Evolutionary conservation across 1,140 invertebrate species (phyloP).

Genomic region (Ctenoplectra terminalis): DNA sequence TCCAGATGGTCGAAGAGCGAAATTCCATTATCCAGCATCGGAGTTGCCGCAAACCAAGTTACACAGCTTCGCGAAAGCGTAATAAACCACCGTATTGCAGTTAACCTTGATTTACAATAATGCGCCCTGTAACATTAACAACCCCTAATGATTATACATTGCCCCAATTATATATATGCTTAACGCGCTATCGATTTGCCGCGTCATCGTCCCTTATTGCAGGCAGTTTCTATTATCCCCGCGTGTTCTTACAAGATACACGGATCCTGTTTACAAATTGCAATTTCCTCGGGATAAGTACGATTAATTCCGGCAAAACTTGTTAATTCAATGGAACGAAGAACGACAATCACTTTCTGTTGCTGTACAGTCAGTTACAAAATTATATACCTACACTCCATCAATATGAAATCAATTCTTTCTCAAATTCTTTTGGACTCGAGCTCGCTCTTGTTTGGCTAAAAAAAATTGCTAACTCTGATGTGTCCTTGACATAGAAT

Average conservation of each 20-base stretch:
- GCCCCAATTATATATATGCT: constrained; percentile 69
- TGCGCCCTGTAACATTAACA: constrained; percentile 76
- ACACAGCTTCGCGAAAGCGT: constrained; percentile 71
- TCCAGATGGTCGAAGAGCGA: constrained; percentile 62
- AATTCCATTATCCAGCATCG: constrained; percentile 73
- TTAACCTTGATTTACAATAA: constrained; percentile 79
- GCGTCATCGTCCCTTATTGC: constrained; percentile 61
- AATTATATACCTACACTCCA: too few relatives aligned
- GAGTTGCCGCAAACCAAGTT: constrained; percentile 70
- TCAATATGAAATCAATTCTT: too few relatives aligned
- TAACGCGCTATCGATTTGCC: constrained; percentile 66
- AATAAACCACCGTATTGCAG: constrained; percentile 75
- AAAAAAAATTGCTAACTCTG: too few relatives aligned
- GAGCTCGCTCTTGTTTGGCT: too few relatives aligned
- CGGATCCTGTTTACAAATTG: constrained; percentile 8
- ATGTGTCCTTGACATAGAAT: too few relatives aligned
- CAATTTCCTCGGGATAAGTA: constrained; percentile 21
- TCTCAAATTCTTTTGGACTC: too few relatives aligned
- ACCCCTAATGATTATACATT: constrained; percentile 77
- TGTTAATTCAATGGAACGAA: background rate
- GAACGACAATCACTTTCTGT: background rate
- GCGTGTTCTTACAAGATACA: constrained; percentile 40
- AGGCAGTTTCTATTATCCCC: constrained; percentile 51
- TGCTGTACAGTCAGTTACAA: too few relatives aligned
- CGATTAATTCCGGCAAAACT: constrained; percentile 36